Percentiles rank a stretch among this genome's conserved stretches.
Conservation (phyloP, 2,113 vertebrate genomes). For the Platichthys stellatus region DNA sequence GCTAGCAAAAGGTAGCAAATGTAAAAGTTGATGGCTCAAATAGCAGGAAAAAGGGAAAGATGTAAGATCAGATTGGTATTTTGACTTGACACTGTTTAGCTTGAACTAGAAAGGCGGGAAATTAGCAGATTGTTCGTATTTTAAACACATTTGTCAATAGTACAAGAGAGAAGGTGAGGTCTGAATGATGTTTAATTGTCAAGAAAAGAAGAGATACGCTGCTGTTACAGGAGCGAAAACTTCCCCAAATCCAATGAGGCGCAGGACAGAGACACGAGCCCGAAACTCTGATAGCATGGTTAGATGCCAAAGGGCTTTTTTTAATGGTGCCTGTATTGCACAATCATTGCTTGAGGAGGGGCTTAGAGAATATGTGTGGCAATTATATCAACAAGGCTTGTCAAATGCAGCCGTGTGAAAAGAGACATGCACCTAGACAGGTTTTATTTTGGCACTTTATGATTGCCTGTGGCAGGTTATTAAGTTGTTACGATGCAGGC, state of each 20-base stretch:
- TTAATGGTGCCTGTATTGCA: neutral
- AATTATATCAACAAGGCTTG: slow-evolving; percentile 4
- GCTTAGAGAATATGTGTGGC: neutral
- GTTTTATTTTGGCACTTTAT: slow-evolving; percentile 38
- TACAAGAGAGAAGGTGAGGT: neutral
- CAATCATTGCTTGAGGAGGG: neutral
- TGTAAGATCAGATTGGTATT: neutral
- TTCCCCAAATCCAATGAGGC: neutral
- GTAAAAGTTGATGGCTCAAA: neutral
- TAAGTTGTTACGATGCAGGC: slow-evolving; percentile 25
- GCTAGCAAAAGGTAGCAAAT: too few species aligned
- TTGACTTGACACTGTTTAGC: neutral
- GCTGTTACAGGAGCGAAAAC: neutral
- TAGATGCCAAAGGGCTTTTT: neutral
- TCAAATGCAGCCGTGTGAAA: slow-evolving; percentile 4
- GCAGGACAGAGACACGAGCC: neutral
- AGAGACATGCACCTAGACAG: slow-evolving; percentile 5
- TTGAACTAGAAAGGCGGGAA: neutral
- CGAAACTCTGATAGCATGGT: neutral
- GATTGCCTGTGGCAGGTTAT: slow-evolving; percentile 50
- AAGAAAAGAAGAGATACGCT: too few species aligned
- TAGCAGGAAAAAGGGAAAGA: neutral
- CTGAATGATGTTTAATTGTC: too few species aligned
- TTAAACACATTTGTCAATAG: neutral
- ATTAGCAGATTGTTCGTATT: neutral